Percentiles rank a stretch among this genome's conserved stretches.
Conservation (phyloP, 1,140 invertebrate species). For the Dinoponera quadriceps region DNA sequence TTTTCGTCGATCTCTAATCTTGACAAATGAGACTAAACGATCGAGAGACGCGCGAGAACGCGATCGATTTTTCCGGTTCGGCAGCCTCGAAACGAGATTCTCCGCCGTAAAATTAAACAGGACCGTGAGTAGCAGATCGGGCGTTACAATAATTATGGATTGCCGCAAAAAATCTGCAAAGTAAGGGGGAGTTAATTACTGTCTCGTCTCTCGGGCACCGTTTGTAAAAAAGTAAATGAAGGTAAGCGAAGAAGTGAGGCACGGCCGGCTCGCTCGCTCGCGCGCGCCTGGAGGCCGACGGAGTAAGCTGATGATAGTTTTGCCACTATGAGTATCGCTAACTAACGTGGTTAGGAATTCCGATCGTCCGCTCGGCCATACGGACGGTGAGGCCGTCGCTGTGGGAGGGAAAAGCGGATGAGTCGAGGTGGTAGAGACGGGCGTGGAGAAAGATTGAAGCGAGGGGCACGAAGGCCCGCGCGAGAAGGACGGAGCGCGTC, state of each 20-base stretch:
- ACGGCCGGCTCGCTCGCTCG: too few relatives aligned
- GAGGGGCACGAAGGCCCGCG: not conserved
- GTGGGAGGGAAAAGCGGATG: not conserved
- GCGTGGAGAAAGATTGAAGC: constrained; percentile 7
- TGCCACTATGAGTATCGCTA: constrained; percentile 32
- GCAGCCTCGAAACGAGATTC: constrained; percentile 31
- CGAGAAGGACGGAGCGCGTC: constrained; percentile 59
- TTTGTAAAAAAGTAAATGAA: constrained; percentile 58
- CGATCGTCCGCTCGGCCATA: constrained; percentile 41
- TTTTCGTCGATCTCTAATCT: constrained; percentile 39
- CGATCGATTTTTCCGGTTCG: constrained; percentile 39
- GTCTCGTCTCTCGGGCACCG: constrained; percentile 39
- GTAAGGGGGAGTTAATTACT: constrained; percentile 71
- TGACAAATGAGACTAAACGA: constrained; percentile 30
- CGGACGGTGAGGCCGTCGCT: not conserved
- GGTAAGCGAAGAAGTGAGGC: constrained; percentile 46
- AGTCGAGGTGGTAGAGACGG: not conserved
- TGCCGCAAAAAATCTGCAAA: constrained; percentile 56
- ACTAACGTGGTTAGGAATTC: constrained; percentile 69
- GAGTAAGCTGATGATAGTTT: constrained; percentile 15
- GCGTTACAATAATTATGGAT: constrained; percentile 65
- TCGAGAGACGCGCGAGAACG: constrained; percentile 18
- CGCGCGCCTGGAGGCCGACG: not conserved
- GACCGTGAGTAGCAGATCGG: constrained; percentile 41
- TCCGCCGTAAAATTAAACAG: constrained; percentile 51